A percentile compares a stretch with the other conserved stretches of the same genome.
Evolutionary conservation across 2,113 vertebrate genomes (phyloP).

Genomic region (Mixornis gularis): DNA sequence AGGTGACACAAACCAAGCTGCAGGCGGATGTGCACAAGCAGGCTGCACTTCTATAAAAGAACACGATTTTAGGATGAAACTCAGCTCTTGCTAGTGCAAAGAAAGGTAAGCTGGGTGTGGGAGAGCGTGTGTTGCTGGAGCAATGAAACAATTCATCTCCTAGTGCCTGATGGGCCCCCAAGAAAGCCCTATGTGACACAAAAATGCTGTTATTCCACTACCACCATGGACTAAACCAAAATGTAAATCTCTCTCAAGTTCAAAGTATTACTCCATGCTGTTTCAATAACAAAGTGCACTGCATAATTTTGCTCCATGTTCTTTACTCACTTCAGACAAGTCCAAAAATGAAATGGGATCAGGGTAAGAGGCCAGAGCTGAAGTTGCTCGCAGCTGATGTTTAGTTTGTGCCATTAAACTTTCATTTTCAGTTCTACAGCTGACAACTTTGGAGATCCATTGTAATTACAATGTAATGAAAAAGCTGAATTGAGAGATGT

Average conservation of each 20-base stretch:
- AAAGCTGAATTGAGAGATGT: slow-evolving; percentile 1
- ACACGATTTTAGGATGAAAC: neutral
- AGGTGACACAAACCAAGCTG: neutral
- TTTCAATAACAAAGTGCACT: slow-evolving; percentile 12
- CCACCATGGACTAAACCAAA: neutral
- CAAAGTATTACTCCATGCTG: neutral
- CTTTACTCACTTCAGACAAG: neutral
- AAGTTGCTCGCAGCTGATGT: neutral
- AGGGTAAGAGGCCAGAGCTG: neutral
- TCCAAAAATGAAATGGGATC: neutral
- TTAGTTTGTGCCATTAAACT: neutral
- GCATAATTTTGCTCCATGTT: neutral
- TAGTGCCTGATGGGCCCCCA: neutral
- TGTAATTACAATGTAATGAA: neutral
- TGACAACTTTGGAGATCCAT: neutral
- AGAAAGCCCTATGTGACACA: neutral
- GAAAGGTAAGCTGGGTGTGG: neutral
- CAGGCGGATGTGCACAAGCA: neutral
- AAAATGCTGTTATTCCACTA: neutral
- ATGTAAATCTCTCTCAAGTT: neutral
- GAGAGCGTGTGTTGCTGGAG: neutral
- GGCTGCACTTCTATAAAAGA: neutral
- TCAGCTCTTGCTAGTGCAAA: neutral
- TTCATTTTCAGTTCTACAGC: neutral
- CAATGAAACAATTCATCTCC: neutral